Conservation (phyloP, 2,797 vertebrate genomes). For the Coilia nasus region DNA sequence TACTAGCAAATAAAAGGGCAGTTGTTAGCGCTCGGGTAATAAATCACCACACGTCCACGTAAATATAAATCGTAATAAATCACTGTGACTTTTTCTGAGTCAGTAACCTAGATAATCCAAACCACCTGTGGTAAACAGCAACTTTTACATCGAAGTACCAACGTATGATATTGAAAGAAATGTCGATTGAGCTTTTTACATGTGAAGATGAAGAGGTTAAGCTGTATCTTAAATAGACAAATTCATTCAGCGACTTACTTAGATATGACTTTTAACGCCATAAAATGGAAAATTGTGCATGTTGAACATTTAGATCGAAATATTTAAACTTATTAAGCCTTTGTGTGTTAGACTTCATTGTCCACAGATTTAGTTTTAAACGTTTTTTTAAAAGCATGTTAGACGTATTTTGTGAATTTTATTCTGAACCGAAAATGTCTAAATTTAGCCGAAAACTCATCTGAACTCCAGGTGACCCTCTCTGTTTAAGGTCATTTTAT, state of each 20-base stretch:
- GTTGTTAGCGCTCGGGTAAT: background rate
- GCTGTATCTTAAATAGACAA: background rate
- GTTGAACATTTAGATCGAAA: too few relatives aligned
- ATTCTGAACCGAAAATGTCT: too few relatives aligned
- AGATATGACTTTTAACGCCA: background rate
- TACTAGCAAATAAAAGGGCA: background rate
- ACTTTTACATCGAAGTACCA: background rate
- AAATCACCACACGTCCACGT: background rate
- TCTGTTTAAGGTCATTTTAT: constrained; percentile 37
- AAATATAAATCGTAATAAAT: background rate
- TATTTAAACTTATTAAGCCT: too few relatives aligned
- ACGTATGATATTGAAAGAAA: background rate
- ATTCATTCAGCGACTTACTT: background rate
- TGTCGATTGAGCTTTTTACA: background rate
- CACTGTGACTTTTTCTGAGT: background rate
- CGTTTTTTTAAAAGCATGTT: too few relatives aligned
- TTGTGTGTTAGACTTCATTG: too few relatives aligned
- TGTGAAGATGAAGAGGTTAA: background rate
- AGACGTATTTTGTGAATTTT: too few relatives aligned
- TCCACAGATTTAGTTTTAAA: too few relatives aligned
- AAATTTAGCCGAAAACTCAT: constrained; percentile 9
- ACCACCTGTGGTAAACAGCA: background rate
- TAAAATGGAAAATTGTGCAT: background rate
- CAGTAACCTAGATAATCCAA: background rate
- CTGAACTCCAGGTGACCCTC: constrained; percentile 42